These are phyloP conservation scores for Tenthredo livida DNA, from an alignment of 2,888 invertebrate genomes.

Conservation along the genomic window DNA sequence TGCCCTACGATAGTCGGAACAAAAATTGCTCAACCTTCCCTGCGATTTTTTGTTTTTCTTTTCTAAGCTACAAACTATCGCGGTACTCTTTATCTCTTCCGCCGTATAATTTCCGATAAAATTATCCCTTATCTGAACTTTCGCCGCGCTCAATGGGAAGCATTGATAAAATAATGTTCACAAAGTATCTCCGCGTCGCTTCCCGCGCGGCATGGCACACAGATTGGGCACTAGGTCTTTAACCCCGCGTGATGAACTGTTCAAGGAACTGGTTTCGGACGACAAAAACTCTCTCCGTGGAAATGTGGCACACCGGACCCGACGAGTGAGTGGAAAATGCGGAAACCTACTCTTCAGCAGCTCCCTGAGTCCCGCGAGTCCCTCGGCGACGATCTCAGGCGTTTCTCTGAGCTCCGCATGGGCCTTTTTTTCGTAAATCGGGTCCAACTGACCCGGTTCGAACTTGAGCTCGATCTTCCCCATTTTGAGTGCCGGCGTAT, in stretches of 20 bases:
- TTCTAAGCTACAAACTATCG: too few species aligned
- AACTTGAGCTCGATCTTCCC: conserved; percentile 82
- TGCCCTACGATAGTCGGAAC: too few species aligned
- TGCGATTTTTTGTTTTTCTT: too few species aligned
- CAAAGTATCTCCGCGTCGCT: neutral
- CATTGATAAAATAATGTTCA: neutral
- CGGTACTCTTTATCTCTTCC: too few species aligned
- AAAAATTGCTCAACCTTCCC: too few species aligned
- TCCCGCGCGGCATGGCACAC: too few species aligned
- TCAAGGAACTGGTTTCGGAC: neutral
- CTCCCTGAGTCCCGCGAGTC: conserved; percentile 80
- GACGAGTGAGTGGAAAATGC: conserved; percentile 58
- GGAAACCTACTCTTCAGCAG: conserved; percentile 81
- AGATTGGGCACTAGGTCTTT: neutral
- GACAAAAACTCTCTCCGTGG: neutral
- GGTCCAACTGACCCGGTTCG: conserved; percentile 83
- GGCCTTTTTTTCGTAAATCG: conserved; percentile 83
- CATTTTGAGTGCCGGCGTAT: conserved; percentile 76
- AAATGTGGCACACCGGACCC: conserved; percentile 8
- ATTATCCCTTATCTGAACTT: neutral
- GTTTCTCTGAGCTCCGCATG: conserved; percentile 86
- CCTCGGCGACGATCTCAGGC: conserved; percentile 83
- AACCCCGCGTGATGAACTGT: neutral
- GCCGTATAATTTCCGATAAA: too few species aligned
- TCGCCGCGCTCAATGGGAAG: neutral